Evolutionary conservation across 2,113 vertebrate genomes (phyloP).

Genomic region (Setophaga kirtlandii): DNA sequence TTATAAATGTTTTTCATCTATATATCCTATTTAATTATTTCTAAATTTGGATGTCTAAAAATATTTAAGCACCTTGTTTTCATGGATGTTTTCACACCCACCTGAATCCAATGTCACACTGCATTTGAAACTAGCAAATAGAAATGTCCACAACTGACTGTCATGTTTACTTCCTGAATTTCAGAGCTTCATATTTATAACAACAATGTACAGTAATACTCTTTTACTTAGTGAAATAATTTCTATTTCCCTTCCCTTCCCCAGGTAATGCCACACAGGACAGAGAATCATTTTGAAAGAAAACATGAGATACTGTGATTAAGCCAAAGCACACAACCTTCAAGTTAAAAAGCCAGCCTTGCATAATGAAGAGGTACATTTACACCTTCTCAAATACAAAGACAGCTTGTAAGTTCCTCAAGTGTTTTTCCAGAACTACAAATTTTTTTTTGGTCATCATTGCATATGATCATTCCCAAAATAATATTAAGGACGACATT

Average conservation of each 20-base stretch:
- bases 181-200: not conserved
- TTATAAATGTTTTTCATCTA: not conserved
- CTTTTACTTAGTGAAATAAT: not conserved
- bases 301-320: not conserved
- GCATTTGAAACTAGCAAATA: not conserved
- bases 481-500: not conserved
- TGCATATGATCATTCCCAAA: not conserved
- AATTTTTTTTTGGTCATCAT: not conserved
- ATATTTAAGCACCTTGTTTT: not conserved
- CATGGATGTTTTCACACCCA: not conserved
- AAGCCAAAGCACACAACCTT: not conserved
- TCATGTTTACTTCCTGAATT: not conserved
- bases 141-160: not conserved
- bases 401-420: not conserved
- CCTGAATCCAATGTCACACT: not conserved
- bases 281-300: not conserved
- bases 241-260: not conserved
- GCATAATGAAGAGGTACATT: not conserved
- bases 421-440: not conserved
- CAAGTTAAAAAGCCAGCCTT: not conserved
- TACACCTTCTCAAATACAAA: not conserved
- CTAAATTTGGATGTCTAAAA: not conserved
- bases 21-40: not conserved
- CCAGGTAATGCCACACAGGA: not conserved
- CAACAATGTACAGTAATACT: fast-evolving